Conservation (phyloP, 1,140 invertebrate species). For the Apis cerana region DNA sequence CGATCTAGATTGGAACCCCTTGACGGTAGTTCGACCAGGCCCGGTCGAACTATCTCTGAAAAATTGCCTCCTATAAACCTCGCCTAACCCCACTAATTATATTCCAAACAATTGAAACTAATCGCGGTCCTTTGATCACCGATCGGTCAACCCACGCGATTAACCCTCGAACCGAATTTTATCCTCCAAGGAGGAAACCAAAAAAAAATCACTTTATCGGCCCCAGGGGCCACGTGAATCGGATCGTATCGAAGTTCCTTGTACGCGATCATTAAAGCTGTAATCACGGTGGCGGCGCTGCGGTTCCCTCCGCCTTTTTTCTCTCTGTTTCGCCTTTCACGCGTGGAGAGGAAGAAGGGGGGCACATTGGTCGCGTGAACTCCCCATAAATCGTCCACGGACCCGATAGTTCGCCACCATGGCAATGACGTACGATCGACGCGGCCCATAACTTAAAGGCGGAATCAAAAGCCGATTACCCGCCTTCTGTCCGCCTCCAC, state of each 20-base stretch:
- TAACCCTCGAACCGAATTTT: background rate
- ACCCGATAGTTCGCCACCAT: constrained; percentile 49
- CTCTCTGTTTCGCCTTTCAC: constrained; percentile 19
- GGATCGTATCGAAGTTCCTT: constrained; percentile 10
- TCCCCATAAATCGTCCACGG: constrained; percentile 30
- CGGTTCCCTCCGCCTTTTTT: constrained; percentile 8
- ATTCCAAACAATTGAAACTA: constrained; percentile 21
- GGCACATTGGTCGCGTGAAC: constrained; percentile 16
- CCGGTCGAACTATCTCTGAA: constrained; percentile 20
- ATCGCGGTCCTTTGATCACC: background rate
- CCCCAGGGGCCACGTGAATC: background rate
- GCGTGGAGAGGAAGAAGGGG: background rate
- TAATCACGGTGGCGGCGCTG: constrained; percentile 11
- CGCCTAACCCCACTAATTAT: constrained; percentile 23
- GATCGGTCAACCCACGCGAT: background rate
- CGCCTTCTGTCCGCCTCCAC: constrained; percentile 14
- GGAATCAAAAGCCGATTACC: constrained; percentile 55
- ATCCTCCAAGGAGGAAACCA: too few relatives aligned
- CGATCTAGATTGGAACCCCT: too few relatives aligned
- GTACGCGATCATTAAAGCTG: constrained; percentile 29
- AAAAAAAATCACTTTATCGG: constrained; percentile 20
- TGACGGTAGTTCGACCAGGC: too few relatives aligned
- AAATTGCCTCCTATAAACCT: constrained; percentile 6
- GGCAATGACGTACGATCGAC: constrained; percentile 56
- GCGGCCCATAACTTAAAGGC: constrained; percentile 46